Base-by-base conservation (phyloP, 2,797 vertebrate species). In the Catamblyrhynchus diadema region DNA sequence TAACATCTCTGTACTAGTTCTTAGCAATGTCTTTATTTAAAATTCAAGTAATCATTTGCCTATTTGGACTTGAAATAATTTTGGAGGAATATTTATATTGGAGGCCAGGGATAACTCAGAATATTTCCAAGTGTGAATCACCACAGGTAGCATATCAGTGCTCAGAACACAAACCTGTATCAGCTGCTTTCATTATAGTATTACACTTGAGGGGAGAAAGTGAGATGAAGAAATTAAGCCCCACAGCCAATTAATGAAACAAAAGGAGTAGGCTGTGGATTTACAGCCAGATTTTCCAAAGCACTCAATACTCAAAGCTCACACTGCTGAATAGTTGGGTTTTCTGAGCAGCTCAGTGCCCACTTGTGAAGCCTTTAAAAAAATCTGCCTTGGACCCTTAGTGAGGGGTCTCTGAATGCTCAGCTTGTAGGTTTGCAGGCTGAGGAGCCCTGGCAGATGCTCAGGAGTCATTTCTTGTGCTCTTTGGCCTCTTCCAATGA, bases 211-310 rank as follows among this genome's bases (percentile, higher is more conserved):
- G 69, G 61, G 57, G 65, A 86, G 74, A 87, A 71, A 95, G 79
- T 30, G 57, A 95, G 86, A 74, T 71, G 74, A 65, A 82, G 84
- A 92, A 92, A 93, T 91, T 70, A 92, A 90, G 78, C 48, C 60
- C 69, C 50, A 64, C 39, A 87, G 72, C 53, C 65, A 82, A 72
- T 92, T 89, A 95, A 80, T 78, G 65, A 88, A 94, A 78, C 85
- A 78, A 87, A 91, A 78, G 48, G 53, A 79, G 9, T 44, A 72
- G 61, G 33, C 45, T 61, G 48, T 71, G 39, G 39, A 44, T 87
- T 89, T 92, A 74, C 41, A 80, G 35, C 14, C 57, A 74, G 74
- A 35, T 91, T 93, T 92, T 81, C 71, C 18, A 12, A 90, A 88
- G 44, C 3, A 5, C 47, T 83, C 2, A 1, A 53, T 39, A 20